These are phyloP conservation scores for Gopherus evgoodei DNA, from an alignment of 2,113 vertebrate genomes.

Conservation along the genomic window DNA sequence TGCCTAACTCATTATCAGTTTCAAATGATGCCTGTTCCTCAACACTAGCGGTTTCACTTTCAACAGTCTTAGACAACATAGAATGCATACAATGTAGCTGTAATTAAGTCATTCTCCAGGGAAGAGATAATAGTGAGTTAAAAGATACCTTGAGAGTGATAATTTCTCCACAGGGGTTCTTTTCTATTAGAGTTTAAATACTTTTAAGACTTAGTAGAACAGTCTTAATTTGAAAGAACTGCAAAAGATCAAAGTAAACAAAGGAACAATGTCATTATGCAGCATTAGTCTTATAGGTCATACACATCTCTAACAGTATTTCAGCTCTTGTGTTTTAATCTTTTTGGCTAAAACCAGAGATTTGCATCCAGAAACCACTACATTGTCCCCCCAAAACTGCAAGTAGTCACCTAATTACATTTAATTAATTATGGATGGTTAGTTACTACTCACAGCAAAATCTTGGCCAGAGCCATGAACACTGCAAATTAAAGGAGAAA, in stretches of 20 bases:
- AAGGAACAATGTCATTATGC: not conserved
- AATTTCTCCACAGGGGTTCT: conserved; percentile 57
- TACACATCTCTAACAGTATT: not conserved
- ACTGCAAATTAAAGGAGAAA: not conserved
- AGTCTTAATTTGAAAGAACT: conserved; percentile 20
- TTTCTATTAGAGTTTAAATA: conserved; percentile 48
- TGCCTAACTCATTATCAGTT: conserved; percentile 62
- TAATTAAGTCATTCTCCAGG: conserved; percentile 72
- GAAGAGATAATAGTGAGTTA: conserved; percentile 64
- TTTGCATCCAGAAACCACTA: not conserved
- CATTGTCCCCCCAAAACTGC: not conserved
- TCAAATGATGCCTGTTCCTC: conserved; percentile 52
- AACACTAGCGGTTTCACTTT: conserved; percentile 29
- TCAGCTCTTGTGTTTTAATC: not conserved
- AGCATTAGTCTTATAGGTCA: not conserved
- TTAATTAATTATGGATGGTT: not conserved
- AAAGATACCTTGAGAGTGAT: conserved; percentile 60
- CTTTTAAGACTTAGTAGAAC: conserved; percentile 50
- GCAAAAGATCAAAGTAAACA: conserved; percentile 54
- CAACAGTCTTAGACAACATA: conserved; percentile 50
- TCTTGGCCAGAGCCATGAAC: not conserved
- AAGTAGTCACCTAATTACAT: not conserved
- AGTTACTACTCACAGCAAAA: not conserved
- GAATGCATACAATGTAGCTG: conserved; percentile 40
- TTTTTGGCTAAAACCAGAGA: not conserved